Base-by-base conservation (phyloP, 2,888 invertebrate species). In the Carabus problematicus region DNA sequence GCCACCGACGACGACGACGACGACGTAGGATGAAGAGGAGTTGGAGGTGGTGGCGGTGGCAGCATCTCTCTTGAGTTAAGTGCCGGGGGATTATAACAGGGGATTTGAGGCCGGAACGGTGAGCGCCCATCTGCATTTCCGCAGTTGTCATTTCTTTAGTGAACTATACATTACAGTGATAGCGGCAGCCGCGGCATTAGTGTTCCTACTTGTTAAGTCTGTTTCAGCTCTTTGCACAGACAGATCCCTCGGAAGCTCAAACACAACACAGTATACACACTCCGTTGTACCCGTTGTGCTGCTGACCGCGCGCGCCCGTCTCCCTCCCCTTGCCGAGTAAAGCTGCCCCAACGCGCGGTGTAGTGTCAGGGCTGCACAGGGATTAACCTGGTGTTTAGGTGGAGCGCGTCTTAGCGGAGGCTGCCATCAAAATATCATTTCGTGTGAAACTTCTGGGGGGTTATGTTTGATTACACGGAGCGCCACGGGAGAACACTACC, bases 141-240 rank as follows among this genome's bases (percentile, higher is more conserved):
- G 58, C 66, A 66, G 19, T 66, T 66, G 66, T 66, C 66, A 66
- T 66, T 66, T 66, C 66, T 66, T 66, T 66, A 47, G 58, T 66
- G 58, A 56, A 66, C 64, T 64, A 64, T 64, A 56, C 56, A 56
- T 64, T 63, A 64, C 56, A 64, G 58, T 42, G 42, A 59, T 40
- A 56, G 14, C 59, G 45, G 29, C 18, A 29, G 63, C 49, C 52
- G 14, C 9, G 66, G 66, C 16, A 58, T 58, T 66, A 58, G 49
- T 39, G 58, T 19, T 58, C 47, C 66, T 64, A 66, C 66, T 66
- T 66, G 66, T 14, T 66, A 66, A 66, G 66, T 66, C 66, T 66
- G 66, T 66, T 66, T 66, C 66, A 58, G 66, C 40, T 41, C 39
- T 63, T 42, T 49, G 41, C 54, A n/a, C 19, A n/a, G n/a, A 41